phyloP scores from a whole-genome alignment of 2,113 vertebrate genomes.

The Chaetorhynchus papuensis region DNA sequence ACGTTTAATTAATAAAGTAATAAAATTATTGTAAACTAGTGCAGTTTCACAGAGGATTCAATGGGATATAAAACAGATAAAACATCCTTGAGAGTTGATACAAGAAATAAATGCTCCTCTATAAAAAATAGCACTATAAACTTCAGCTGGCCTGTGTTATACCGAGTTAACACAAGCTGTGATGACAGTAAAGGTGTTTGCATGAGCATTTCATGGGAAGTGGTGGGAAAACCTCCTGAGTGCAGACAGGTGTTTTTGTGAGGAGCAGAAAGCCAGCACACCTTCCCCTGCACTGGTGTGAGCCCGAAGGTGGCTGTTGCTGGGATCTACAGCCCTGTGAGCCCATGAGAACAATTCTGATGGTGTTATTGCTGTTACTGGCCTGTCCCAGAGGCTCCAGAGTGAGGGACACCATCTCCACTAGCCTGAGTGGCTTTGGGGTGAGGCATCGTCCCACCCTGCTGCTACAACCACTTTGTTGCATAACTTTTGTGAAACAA shows the following conservation, averaged over 20 bases:
- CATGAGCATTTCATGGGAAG: background rate
- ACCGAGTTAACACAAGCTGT: conserved; percentile 49
- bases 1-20: conserved; percentile 89
- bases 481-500: background rate
- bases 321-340: background rate
- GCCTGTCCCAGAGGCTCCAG: background rate
- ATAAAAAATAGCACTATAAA: conserved; percentile 67
- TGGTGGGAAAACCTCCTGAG: background rate
- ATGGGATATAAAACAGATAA: conserved; percentile 82
- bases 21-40: conserved; percentile 88
- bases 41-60: conserved; percentile 82
- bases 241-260: background rate
- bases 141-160: conserved; percentile 26
- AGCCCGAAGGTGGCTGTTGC: background rate
- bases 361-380: background rate
- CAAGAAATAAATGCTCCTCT: conserved; percentile 73
- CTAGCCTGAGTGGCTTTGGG: background rate
- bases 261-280: background rate
- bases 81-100: conserved; percentile 73
- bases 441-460: background rate
- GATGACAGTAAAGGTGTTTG: conserved; percentile 26
- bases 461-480: background rate
- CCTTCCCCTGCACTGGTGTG: background rate
- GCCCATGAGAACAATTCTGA: background rate
- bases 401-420: background rate